Evolutionary conservation across 2,888 invertebrate genomes (phyloP), one percentile per base, ranked within the genome.

Genomic region (Cacoxenus indagator): DNA sequence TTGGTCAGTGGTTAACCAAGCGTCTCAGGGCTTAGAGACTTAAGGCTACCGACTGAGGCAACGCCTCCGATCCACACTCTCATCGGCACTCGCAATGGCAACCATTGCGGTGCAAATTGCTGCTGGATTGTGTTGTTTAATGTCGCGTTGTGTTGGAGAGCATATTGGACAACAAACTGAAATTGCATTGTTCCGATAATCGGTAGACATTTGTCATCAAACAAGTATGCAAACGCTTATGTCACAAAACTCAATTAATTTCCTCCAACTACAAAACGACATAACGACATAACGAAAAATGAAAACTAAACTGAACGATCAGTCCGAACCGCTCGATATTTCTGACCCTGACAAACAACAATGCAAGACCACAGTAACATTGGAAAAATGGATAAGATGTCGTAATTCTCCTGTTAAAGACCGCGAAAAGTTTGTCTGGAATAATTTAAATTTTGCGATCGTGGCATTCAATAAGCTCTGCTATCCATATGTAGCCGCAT

Each of bases 111-210:
- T 51, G 65, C 11, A 46, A n/a, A n/a, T n/a, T 61, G 19, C 22
- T 6, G 51, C 29, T 8, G 66, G n/a, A 46, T n/a, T 37, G n/a
- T n/a, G n/a, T n/a, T n/a, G n/a, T n/a, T n/a, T n/a, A n/a, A n/a
- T n/a, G n/a, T n/a, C n/a, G n/a, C n/a, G n/a, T n/a, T n/a, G n/a
- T n/a, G 62, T 24, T 29, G 64, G 29, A 29, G 29, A 9, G 17
- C 45, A 51, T 11, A 24, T 24, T 24, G n/a, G 29, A 45, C 62
- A 68, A 65, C 78, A 81, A 81, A 81, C 82, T 82, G 81, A 81
- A 82, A 77, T 81, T 75, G 75, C 81, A 81, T 81, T 81, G 81
- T 81, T 74, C 68, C 66, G 75, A 68, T 81, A 81, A 81, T 81
- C 74, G 73, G 69, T 29, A 68, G 73, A 65, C 70, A 81, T 81